Evolutionary conservation across 2,888 invertebrate species (phyloP).

Genomic region (Tenthredo notha): DNA sequence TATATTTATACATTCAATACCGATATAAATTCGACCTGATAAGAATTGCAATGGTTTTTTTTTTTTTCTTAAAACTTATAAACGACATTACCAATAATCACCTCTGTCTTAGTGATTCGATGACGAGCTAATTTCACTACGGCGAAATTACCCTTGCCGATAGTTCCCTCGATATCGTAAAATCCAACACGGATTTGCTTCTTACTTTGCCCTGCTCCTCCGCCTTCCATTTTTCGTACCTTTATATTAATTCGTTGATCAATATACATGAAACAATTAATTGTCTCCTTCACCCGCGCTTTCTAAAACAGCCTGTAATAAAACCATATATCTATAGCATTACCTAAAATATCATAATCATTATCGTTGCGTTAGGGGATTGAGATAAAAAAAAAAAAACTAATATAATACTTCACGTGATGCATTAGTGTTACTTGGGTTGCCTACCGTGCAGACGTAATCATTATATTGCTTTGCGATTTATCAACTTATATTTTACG

Average conservation of each 20-base stretch:
- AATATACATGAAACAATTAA: conserved; percentile 44
- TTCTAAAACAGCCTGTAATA: conserved; percentile 56
- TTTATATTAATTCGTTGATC: conserved; percentile 53
- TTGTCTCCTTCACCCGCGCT: conserved; percentile 48
- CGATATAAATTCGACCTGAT: background rate
- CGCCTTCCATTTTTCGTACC: conserved; percentile 67
- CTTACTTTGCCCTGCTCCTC: conserved; percentile 69
- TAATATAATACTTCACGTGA: conserved; percentile 30
- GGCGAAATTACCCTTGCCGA: conserved; percentile 99
- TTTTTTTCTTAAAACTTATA: background rate
- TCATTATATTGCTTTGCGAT: background rate
- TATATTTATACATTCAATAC: background rate
- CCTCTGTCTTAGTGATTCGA: conserved; percentile 99
- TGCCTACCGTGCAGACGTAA: conserved; percentile 18
- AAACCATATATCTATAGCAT: background rate
- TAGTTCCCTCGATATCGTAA: conserved; percentile 98
- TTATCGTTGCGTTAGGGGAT: background rate
- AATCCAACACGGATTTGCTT: conserved; percentile 94
- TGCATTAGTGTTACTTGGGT: conserved; percentile 9
- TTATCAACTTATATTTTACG: background rate
- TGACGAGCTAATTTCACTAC: conserved; percentile 99
- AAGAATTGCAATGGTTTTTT: background rate
- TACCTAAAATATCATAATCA: background rate
- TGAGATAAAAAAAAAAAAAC: background rate
- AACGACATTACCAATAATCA: conserved; percentile 76